Conservation (phyloP, 2,888 invertebrate species). For the Unio pictorum region DNA sequence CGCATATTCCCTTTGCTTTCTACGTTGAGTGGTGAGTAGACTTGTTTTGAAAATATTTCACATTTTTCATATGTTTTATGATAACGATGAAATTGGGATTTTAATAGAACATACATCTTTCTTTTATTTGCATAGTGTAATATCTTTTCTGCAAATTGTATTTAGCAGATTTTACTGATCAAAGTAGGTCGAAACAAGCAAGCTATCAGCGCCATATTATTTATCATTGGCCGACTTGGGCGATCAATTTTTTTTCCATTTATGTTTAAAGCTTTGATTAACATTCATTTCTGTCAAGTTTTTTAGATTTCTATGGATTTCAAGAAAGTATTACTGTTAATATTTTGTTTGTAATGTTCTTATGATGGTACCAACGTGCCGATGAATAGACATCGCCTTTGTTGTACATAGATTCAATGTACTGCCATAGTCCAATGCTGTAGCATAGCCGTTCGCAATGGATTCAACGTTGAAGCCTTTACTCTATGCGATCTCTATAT, state of each 20-base stretch:
- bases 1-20: slow-evolving; percentile 10
- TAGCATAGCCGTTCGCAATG: slow-evolving; percentile 13
- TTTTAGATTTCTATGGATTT: no score
- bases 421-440: slow-evolving; percentile 35
- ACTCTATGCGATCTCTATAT: slow-evolving; percentile 44
- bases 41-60: neutral
- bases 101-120: slow-evolving; percentile 26
- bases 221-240: no score
- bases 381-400: slow-evolving; percentile 18
- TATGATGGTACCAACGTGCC: neutral
- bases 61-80: slow-evolving; percentile 6
- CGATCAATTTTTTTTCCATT: neutral
- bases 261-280: neutral
- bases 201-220: no score
- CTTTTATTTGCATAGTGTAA: slow-evolving; percentile 26
- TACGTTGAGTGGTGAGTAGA: slow-evolving; percentile 3
- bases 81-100: slow-evolving; percentile 21
- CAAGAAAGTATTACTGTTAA: no score
- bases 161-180: neutral
- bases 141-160: neutral
- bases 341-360: no score
- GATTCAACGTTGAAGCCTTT: slow-evolving; percentile 30
- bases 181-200: no score
- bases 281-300: neutral
- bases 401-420: slow-evolving; percentile 21